Percentiles rank a stretch among this genome's conserved stretches.
phyloP scores from a whole-genome alignment of 2,113 vertebrate species.

The Aphyosemion australe region DNA sequence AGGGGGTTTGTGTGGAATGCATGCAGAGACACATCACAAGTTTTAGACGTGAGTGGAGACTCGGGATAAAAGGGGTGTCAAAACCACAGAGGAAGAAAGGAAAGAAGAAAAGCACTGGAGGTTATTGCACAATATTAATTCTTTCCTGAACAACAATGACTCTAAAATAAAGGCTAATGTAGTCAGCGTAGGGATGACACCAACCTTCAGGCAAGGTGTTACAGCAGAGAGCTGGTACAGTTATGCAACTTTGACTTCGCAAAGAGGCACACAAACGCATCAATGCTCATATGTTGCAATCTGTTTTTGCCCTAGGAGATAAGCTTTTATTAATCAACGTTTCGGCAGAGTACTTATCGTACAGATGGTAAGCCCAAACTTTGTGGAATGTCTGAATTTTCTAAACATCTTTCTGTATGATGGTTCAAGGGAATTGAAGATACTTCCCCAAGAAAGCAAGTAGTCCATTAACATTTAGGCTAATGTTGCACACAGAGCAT shows the following conservation, averaged over 20 bases:
- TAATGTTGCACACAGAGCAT: too few species aligned
- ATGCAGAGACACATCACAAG: conserved; percentile 45
- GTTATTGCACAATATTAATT: conserved; percentile 35
- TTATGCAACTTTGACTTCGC: conserved; percentile 2
- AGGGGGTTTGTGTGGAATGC: conserved; percentile 35
- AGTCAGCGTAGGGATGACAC: conserved; percentile 3
- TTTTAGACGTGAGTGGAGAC: conserved; percentile 40
- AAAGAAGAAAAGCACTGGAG: conserved; percentile 17
- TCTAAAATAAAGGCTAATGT: conserved; percentile 26
- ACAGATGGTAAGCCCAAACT: too few species aligned
- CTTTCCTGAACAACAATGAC: conserved; percentile 15
- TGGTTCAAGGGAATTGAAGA: too few species aligned
- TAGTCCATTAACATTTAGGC: too few species aligned
- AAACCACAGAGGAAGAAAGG: conserved; percentile 19
- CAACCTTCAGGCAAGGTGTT: conserved; percentile 23
- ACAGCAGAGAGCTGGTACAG: conserved; percentile 9
- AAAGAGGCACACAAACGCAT: neutral
- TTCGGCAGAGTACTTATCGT: neutral
- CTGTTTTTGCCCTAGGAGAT: neutral
- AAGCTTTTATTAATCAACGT: neutral
- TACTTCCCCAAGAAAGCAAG: too few species aligned
- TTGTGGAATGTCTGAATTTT: too few species aligned
- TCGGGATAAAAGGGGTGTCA: conserved; percentile 45
- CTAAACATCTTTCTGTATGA: too few species aligned
- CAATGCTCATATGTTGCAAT: conserved; percentile 5